Conservation (phyloP, 37 sponge, comb jelly and placozoan genomes). For the Chondrosia reniformis region DNA sequence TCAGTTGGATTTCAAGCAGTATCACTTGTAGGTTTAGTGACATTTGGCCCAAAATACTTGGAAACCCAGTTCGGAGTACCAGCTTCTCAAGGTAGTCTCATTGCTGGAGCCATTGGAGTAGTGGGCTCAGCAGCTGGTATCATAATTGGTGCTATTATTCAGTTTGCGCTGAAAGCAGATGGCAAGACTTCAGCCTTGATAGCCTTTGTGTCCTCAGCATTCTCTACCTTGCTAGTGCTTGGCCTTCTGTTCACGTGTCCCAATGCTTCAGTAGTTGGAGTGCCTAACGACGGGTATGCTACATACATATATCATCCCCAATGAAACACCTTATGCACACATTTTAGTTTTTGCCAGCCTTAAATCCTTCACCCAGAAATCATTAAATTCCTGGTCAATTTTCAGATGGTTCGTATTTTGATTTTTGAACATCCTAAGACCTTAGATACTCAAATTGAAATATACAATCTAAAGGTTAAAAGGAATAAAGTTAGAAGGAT, state of each 20-base stretch:
- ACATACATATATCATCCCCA: neutral
- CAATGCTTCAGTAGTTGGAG: constrained; percentile 27
- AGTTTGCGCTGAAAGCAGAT: neutral
- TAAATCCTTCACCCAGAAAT: too few relatives aligned
- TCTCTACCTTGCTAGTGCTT: constrained; percentile 20
- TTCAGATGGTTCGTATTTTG: too few relatives aligned
- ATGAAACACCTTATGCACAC: too few relatives aligned
- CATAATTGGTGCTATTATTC: constrained; percentile 5
- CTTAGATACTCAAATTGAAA: too few relatives aligned
- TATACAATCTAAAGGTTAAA: too few relatives aligned
- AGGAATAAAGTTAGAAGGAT: too few relatives aligned
- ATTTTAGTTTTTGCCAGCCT: too few relatives aligned
- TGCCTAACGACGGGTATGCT: constrained; percentile 11
- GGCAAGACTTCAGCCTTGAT: constrained; percentile 43
- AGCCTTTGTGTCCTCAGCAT: constrained; percentile 10
- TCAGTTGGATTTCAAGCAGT: constrained; percentile 1
- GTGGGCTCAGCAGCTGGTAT: neutral
- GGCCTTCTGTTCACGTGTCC: constrained; percentile 38
- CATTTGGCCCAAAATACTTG: constrained; percentile 72
- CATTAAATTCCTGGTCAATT: too few relatives aligned
- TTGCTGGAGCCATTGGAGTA: constrained; percentile 45
- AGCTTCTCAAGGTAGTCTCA: constrained; percentile 36
- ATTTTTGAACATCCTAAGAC: too few relatives aligned
- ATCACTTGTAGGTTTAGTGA: constrained; percentile 43
- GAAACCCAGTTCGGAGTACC: constrained; percentile 59